Percentiles rank a stretch among this genome's conserved stretches.
These are phyloP conservation scores for Pyrocoelia pectoralis DNA, from an alignment of 2,888 invertebrate species.

Conservation along the genomic window DNA sequence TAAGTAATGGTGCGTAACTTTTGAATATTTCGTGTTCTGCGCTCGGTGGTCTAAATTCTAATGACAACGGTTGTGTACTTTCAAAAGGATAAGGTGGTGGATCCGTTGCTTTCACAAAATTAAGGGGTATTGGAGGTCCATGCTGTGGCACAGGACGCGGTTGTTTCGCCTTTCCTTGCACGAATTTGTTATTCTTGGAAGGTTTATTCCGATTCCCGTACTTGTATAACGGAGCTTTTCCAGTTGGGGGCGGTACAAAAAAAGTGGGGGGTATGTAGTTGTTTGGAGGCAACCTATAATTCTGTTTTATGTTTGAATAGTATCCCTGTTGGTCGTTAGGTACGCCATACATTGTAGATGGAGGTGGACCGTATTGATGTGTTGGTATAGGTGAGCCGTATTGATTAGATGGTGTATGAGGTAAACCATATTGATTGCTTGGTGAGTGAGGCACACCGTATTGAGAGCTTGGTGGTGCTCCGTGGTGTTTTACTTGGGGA, in stretches of 20 bases:
- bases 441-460: slow-evolving; percentile 19
- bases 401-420: slow-evolving; percentile 29
- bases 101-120: slow-evolving; percentile 33
- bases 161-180: not conserved
- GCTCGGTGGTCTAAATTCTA: slow-evolving; percentile 24
- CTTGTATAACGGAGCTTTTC: slow-evolving; percentile 20
- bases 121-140: slow-evolving; percentile 41
- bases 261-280: slow-evolving; percentile 38
- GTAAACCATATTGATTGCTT: slow-evolving; percentile 29
- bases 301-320: slow-evolving; percentile 27
- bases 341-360: slow-evolving; percentile 3
- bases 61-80: slow-evolving; percentile 6
- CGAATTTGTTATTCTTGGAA: slow-evolving; percentile 7
- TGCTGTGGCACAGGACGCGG: slow-evolving; percentile 7
- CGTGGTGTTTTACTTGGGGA: not conserved
- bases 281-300: slow-evolving; percentile 24
- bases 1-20: slow-evolving; percentile 13
- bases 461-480: slow-evolving; percentile 12
- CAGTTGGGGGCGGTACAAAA: slow-evolving; percentile 27
- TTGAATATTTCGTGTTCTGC: slow-evolving; percentile 19
- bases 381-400: slow-evolving; percentile 20
- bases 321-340: slow-evolving; percentile 21
- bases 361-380: slow-evolving; percentile 34
- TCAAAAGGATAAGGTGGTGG: not conserved
- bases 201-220: not conserved